Conservation (phyloP, 2,797 vertebrate species). For the Falco concolor region DNA sequence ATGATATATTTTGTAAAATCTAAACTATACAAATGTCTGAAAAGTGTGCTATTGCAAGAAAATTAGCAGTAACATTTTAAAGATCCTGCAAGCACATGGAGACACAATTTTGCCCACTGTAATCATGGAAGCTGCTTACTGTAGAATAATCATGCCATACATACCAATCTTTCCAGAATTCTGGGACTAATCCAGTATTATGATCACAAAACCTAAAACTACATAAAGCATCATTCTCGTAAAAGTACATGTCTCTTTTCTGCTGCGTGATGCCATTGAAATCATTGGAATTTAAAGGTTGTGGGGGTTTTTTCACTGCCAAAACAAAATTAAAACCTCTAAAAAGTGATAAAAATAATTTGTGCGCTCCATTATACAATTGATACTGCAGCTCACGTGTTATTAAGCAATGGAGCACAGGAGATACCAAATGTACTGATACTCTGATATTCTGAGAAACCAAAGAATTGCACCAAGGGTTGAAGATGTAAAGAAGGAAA, state of each 20-base stretch:
- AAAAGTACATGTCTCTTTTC: background rate
- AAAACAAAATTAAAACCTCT: background rate
- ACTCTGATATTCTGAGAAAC: background rate
- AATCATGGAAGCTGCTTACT: background rate
- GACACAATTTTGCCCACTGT: background rate
- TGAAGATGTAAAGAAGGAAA: background rate
- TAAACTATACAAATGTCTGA: background rate
- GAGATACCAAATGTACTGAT: background rate
- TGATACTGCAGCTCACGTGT: background rate
- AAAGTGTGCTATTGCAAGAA: background rate
- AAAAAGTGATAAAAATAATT: background rate
- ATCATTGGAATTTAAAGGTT: background rate
- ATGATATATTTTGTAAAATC: background rate
- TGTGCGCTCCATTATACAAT: background rate
- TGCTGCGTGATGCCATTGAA: background rate
- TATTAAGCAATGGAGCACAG: background rate
- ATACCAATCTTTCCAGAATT: background rate
- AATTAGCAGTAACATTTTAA: background rate
- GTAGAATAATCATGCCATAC: background rate
- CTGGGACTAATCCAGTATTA: background rate
- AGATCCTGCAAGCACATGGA: background rate
- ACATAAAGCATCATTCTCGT: background rate
- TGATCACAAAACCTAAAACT: background rate
- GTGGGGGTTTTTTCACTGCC: background rate
- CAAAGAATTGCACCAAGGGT: background rate